Evolutionary conservation across 1,140 invertebrate species (phyloP), one percentile per base, ranked within the genome.

Genomic region (Dendrolimus kikuchii): DNA sequence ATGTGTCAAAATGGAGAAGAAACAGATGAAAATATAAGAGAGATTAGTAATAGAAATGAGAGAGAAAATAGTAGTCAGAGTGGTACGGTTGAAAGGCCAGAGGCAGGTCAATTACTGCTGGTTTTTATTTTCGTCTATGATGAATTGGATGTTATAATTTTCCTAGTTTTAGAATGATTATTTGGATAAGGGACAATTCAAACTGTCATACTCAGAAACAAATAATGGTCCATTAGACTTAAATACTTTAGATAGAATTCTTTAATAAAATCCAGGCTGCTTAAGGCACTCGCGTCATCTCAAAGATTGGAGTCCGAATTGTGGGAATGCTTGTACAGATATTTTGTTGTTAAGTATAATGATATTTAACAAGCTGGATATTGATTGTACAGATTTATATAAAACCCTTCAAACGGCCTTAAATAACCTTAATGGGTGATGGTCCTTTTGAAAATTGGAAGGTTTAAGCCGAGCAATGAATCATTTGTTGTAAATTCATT

Each of bases 71-170:
- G 59, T 39, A 53, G 49, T 49, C 36, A 45, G 40, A 60, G 23
- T 23, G 23, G 50, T 47, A 49, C 43, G 53, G 40, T 38, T 23
- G 51, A 53, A 43, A 53, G 46, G 7, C 48, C 42, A 52, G 60
- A 63, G 61, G 64, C 56, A 60, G 64, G 71, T 72, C 77, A 77
- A 75, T 77, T 80, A 74, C 59, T 74, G 46, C 57, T 81, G 62
- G 64, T 77, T 49, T 66, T 80, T 63, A 59, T 77, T 51, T 52
- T 71, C 40, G 60, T 66, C 50, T 71, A 64, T 49, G 68, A 69
- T 54, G 53, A 73, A 39, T 59, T 55, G 49, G 64, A 70, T 43
- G 71, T 64, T 57, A 52, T 73, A 40, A 46, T 71, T 50, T 66
- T 75, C 47, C 42, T 70, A 46, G 46, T 52, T 49, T 38, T 52